Percentiles rank a stretch among this genome's conserved stretches.
Conservation (phyloP, 2,113 vertebrate genomes). For the Thamnaconus septentrionalis region DNA sequence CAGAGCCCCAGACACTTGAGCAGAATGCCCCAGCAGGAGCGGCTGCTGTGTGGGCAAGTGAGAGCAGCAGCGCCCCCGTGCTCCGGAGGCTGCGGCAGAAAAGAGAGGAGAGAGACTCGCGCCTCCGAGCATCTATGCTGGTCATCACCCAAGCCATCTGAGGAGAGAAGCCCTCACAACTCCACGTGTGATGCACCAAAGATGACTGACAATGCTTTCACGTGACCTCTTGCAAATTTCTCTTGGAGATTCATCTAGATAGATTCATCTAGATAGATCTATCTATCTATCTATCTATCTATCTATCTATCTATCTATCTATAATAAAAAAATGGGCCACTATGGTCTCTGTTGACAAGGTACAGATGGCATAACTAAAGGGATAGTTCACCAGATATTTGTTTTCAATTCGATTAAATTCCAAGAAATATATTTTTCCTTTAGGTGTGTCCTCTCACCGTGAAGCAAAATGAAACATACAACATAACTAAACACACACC, state of each 20-base stretch:
- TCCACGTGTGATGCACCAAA: neutral
- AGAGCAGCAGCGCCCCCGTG: conserved; percentile 58
- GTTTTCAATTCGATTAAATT: too few species aligned
- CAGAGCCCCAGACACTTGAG: conserved; percentile 23
- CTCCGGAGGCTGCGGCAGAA: conserved; percentile 74
- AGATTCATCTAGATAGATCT: too few species aligned
- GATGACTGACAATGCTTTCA: neutral
- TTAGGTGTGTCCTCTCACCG: too few species aligned
- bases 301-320: too few species aligned
- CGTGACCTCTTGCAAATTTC: neutral
- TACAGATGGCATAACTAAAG: neutral
- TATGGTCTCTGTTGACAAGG: neutral
- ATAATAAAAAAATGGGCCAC: neutral
- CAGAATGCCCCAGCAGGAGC: conserved; percentile 26
- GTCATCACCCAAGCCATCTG: conserved; percentile 51
- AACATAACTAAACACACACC: too few species aligned
- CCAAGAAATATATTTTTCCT: too few species aligned
- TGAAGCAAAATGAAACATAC: too few species aligned
- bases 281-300: too few species aligned
- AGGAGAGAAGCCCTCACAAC: neutral
- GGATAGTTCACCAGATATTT: too few species aligned
- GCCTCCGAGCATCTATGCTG: conserved; percentile 65
- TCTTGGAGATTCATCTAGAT: neutral
- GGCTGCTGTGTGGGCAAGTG: conserved; percentile 45
- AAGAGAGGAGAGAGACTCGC: conserved; percentile 73